These are phyloP conservation scores for Microctenopoma stevenorrisi DNA, from an alignment of 2,797 vertebrate species.

Conservation along the genomic window DNA sequence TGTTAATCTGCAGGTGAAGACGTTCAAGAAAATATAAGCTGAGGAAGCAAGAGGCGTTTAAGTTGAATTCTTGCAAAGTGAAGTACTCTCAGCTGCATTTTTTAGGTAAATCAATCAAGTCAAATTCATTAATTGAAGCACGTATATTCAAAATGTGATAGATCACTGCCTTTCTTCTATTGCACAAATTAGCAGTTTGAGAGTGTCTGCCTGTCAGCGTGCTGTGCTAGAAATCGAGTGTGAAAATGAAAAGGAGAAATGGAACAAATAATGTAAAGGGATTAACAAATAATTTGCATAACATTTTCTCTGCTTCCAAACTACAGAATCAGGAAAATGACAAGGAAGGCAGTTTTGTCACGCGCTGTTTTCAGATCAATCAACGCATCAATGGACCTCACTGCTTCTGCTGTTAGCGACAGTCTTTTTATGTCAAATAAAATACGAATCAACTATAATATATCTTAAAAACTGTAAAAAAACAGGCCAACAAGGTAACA, in stretches of 20 bases:
- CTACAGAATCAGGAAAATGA: conserved; percentile 81
- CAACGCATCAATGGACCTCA: conserved; percentile 66
- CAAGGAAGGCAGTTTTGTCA: conserved; percentile 76
- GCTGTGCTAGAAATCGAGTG: conserved; percentile 76
- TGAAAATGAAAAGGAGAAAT: conserved; percentile 81
- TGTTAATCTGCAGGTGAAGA: conserved; percentile 56
- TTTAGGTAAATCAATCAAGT: conserved; percentile 53
- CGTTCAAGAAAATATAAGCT: conserved; percentile 38
- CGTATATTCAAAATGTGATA: conserved; percentile 45
- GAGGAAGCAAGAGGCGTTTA: conserved; percentile 42
- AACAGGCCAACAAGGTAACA: conserved; percentile 30
- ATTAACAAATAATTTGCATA: conserved; percentile 87
- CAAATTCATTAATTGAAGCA: conserved; percentile 59
- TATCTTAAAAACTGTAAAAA: conserved; percentile 18
- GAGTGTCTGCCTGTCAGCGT: conserved; percentile 76
- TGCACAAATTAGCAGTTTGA: conserved; percentile 70
- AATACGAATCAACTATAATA: conserved; percentile 31
- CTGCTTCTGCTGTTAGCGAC: conserved; percentile 29
- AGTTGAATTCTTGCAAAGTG: conserved; percentile 57
- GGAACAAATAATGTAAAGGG: conserved; percentile 86
- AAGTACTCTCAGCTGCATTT: conserved; percentile 32
- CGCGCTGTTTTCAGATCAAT: conserved; percentile 74
- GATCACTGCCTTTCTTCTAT: conserved; percentile 49
- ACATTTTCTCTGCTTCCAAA: conserved; percentile 83
- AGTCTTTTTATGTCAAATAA: conserved; percentile 47